Evolutionary conservation across 2,888 invertebrate genomes (phyloP), one percentile per base, ranked within the genome.

Genomic region (Gibbula magus): DNA sequence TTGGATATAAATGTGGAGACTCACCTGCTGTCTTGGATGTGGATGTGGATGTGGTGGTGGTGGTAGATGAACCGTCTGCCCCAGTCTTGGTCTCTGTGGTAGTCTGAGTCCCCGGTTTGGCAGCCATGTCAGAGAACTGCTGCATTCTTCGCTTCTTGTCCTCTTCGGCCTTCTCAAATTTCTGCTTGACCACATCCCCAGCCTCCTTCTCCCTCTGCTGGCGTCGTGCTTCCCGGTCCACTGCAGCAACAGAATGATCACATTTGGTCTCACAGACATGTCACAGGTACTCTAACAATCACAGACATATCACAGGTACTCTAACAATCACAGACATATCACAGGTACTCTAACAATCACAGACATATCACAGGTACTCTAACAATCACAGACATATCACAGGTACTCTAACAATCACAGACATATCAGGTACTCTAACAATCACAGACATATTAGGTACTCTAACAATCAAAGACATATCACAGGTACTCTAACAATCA

Each of bases 91-190:
- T 77, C 75, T 78, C 76, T 70, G 75, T 75, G 61, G 80, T 77
- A 8, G 74, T 61, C 16, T 70, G 82, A 35, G 84, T 76, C 81
- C 83, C 77, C 29, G 79, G 78, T 77, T 84, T 84, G 45, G 81
- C 84, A 25, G 35, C 35, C 32, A 84, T 77, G 10, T 70, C 67
- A 39, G 61, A 88, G 82, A 92, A 93, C 84, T 88, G 89, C 51
- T 89, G 88, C 82, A 93, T 78, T 80, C 92, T 92, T 77, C 89
- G 85, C 79, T 89, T 87, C 81, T 93, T 92, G 66, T 91, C 90
- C 45, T 91, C 91, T 54, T 92, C 92, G 0, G 93, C 92, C 81
- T 89, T 88, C 45, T 87, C 83, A 75, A 89, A 89, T 53, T 89
- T 86, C 78, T 81, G 75, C 77, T 85, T 86, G n/a, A 89, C 82